These are phyloP conservation scores for Drosophila longiperda DNA, from an alignment of 2,888 invertebrate species.

Conservation along the genomic window DNA sequence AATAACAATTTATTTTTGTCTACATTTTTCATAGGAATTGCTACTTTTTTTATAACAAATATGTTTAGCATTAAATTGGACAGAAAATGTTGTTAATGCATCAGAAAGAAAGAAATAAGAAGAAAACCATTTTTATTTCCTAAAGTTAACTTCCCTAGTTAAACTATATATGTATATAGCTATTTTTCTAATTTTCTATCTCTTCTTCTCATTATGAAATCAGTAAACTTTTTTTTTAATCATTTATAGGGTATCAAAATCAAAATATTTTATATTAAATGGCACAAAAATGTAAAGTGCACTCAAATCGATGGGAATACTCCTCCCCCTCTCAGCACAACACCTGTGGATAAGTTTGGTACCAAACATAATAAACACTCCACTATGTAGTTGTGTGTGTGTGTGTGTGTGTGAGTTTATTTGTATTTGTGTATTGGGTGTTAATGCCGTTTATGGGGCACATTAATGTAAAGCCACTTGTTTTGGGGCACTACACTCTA, in stretches of 20 bases:
- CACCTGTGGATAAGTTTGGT: conserved; percentile 23
- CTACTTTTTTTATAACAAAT: background rate
- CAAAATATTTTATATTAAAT: conserved; percentile 42
- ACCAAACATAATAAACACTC: conserved; percentile 6
- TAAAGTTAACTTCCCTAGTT: background rate
- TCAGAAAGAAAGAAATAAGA: background rate
- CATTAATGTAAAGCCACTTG: conserved; percentile 54
- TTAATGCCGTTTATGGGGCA: conserved; percentile 51
- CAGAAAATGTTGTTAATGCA: too few relatives aligned
- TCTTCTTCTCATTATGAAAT: background rate
- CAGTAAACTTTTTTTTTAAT: background rate
- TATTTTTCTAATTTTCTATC: background rate
- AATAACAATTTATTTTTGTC: background rate
- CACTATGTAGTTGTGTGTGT: conserved; percentile 4
- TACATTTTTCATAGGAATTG: background rate
- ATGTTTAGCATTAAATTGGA: background rate
- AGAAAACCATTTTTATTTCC: background rate
- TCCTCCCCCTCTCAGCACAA: conserved; percentile 8
- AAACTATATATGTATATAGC: too few relatives aligned
- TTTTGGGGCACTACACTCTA: conserved; percentile 28
- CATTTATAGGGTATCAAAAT: conserved; percentile 5
- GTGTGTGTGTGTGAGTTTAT: conserved; percentile 11
- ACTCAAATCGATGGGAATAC: conserved; percentile 26
- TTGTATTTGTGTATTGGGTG: conserved; percentile 16
- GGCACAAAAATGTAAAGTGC: conserved; percentile 24